Conservation (phyloP, 1,140 invertebrate species). For the Zelostemma sp. region DNA sequence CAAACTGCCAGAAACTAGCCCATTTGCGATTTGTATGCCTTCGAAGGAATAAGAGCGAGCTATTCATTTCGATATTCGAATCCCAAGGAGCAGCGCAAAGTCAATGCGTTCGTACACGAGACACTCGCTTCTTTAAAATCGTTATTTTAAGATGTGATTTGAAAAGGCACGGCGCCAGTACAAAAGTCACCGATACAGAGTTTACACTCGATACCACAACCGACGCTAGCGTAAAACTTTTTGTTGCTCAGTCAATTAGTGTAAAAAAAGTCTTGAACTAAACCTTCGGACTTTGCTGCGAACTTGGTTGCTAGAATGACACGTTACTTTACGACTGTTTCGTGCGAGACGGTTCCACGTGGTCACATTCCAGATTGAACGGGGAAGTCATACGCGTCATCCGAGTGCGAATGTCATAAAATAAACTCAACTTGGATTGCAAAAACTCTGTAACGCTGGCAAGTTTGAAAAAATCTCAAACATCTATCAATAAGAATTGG, state of each 20-base stretch:
- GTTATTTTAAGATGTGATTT: slow-evolving; percentile 18
- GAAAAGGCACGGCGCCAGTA: slow-evolving; percentile 7
- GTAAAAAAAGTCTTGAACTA: slow-evolving; percentile 23
- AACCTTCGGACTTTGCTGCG: background rate
- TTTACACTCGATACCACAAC: slow-evolving; percentile 8
- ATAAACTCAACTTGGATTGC: no score
- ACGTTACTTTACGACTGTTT: slow-evolving; percentile 10
- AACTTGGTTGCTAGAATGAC: slow-evolving; percentile 13
- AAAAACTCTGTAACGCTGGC: no score
- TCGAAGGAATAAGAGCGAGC: slow-evolving; percentile 1
- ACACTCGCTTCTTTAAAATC: slow-evolving; percentile 4
- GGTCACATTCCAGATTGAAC: slow-evolving; percentile 6
- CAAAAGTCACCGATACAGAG: background rate
- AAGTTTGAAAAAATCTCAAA: no score
- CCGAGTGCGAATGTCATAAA: no score
- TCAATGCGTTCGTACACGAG: background rate
- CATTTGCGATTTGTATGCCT: background rate
- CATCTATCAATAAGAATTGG: no score
- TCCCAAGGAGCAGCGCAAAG: background rate
- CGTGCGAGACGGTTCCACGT: slow-evolving; percentile 1
- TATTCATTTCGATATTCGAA: background rate
- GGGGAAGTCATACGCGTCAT: slow-evolving; percentile 15
- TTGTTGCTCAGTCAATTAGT: slow-evolving; percentile 29
- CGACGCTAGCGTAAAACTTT: slow-evolving; percentile 12
- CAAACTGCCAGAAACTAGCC: background rate